Percentiles rank a stretch among this genome's conserved stretches.
These are phyloP conservation scores for Plemyria rubiginata DNA, from an alignment of 2,888 invertebrate genomes.

Conservation along the genomic window DNA sequence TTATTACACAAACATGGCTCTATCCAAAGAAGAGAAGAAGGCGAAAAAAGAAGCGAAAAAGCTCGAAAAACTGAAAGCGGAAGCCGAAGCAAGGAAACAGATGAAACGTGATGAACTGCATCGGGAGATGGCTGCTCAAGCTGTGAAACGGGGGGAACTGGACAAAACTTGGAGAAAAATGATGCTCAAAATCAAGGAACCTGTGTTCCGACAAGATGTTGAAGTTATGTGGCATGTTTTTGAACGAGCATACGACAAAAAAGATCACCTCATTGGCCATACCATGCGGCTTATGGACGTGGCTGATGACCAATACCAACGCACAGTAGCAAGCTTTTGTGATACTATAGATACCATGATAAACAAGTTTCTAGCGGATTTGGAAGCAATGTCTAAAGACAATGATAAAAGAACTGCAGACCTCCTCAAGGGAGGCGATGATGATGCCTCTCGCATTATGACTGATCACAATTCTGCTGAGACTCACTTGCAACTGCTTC, in stretches of 20 bases:
- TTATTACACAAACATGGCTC: slow-evolving; percentile 54
- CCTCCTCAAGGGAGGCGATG: slow-evolving; percentile 59
- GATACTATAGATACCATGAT: slow-evolving; percentile 86
- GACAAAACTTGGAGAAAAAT: slow-evolving; percentile 69
- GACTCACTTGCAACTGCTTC: slow-evolving; percentile 70
- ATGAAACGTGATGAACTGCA: slow-evolving; percentile 65
- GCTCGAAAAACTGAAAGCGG: slow-evolving; percentile 60
- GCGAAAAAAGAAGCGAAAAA: slow-evolving; percentile 69
- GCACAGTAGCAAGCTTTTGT: slow-evolving; percentile 87
- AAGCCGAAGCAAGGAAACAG: slow-evolving; percentile 56
- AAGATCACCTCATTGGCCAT: slow-evolving; percentile 84
- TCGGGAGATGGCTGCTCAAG: slow-evolving; percentile 68
- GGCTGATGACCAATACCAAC: slow-evolving; percentile 87
- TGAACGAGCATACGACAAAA: slow-evolving; percentile 83
- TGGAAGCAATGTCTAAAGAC: slow-evolving; percentile 63
- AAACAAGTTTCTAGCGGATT: slow-evolving; percentile 69
- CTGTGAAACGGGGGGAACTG: slow-evolving; percentile 56
- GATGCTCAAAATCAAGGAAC: slow-evolving; percentile 76
- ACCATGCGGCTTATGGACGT: slow-evolving; percentile 84
- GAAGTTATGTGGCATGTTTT: slow-evolving; percentile 78
- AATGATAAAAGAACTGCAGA: slow-evolving; percentile 60
- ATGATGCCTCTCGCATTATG: slow-evolving; percentile 54
- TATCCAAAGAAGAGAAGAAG: slow-evolving; percentile 69
- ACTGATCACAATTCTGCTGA: slow-evolving; percentile 68
- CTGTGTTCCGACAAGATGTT: slow-evolving; percentile 68